Evolutionary conservation across 2,113 vertebrate genomes (phyloP).

Genomic region (Leptodactylus fuscus): DNA sequence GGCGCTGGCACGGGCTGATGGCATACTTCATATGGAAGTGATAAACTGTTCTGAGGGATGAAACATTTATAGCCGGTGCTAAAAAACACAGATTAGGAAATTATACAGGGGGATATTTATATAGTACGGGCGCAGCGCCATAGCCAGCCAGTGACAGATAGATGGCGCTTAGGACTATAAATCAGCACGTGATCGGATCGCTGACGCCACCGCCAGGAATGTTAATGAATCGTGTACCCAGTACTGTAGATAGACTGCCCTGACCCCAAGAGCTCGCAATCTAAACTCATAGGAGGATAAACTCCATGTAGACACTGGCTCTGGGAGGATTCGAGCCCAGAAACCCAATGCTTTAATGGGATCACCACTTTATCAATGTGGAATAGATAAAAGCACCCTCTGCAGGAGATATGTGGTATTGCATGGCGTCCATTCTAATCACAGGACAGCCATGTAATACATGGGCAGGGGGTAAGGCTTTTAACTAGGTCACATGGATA

Average conservation of each 20-base stretch:
- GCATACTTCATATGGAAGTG: slow-evolving; percentile 42
- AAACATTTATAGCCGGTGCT: slow-evolving; percentile 28
- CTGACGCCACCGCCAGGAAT: background rate
- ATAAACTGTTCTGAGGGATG: slow-evolving; percentile 38
- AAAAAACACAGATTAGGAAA: slow-evolving; percentile 26
- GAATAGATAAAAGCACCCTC: background rate
- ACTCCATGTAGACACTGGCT: background rate
- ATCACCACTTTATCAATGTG: background rate
- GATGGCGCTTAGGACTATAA: background rate
- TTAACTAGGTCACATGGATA: no score
- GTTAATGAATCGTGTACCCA: background rate
- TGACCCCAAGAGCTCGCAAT: background rate
- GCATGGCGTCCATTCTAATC: no score
- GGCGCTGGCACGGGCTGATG: background rate
- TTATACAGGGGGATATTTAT: background rate
- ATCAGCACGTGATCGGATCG: background rate
- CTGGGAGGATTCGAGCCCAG: background rate
- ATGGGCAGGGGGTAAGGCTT: no score
- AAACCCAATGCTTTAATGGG: background rate
- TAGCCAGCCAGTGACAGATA: background rate
- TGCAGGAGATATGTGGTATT: no score
- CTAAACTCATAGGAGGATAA: background rate
- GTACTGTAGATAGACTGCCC: background rate
- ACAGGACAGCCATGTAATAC: no score
- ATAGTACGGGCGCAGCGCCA: background rate